A percentile compares a stretch with the other conserved stretches of the same genome.
Conservation (phyloP, 1,140 invertebrate genomes). For the Chionoecetes opilio region DNA sequence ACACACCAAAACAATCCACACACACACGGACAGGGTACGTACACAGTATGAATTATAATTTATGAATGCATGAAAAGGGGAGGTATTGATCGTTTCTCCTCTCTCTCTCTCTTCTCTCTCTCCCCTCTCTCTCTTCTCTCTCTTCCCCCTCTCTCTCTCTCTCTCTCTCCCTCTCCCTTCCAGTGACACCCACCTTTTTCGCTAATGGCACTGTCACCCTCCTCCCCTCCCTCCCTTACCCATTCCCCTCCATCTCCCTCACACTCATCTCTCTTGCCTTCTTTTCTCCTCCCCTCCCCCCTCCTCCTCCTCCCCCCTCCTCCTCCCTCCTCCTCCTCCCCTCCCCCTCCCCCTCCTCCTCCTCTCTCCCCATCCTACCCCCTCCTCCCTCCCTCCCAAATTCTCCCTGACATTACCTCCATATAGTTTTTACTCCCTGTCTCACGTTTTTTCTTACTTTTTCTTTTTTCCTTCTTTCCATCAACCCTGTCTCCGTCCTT, state of each 20-base stretch:
- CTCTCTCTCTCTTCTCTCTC: constrained; percentile 62
- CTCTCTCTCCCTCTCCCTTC: constrained; percentile 52
- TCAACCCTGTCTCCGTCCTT: no score
- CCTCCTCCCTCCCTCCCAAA: no score
- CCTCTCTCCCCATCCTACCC: background rate
- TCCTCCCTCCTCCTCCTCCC: background rate
- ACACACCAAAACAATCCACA: background rate
- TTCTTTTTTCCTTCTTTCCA: no score
- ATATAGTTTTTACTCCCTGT: no score
- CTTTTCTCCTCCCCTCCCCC: background rate
- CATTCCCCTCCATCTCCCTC: background rate
- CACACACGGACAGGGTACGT: background rate
- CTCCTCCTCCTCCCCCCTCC: background rate
- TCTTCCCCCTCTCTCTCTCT: constrained; percentile 69
- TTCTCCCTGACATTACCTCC: no score
- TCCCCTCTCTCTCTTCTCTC: constrained; percentile 70
- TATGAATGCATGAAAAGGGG: background rate
- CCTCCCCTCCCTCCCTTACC: background rate
- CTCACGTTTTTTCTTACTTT: no score
- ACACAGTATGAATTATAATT: background rate
- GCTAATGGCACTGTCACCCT: background rate
- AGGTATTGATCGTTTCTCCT: constrained; percentile 46
- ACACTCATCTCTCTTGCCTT: no score
- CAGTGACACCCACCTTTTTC: constrained; percentile 2
- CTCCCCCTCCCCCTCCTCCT: background rate